Base-by-base conservation (phyloP, 1,140 invertebrate genomes). In the Zaprionus kolodkinae region DNA sequence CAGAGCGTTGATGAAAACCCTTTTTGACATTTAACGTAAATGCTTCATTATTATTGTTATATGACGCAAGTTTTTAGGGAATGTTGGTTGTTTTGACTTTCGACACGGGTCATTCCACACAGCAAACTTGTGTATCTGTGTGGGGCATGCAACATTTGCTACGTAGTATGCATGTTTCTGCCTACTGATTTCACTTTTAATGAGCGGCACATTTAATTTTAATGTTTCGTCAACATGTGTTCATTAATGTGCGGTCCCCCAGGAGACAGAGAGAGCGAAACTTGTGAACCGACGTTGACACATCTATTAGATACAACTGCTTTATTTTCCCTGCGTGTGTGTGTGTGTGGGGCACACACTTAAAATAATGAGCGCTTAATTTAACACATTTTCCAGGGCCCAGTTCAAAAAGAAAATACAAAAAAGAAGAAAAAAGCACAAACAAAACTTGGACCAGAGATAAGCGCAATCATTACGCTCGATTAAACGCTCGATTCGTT, bases 291-390 rank as follows among this genome's bases (percentile, higher is more conserved):
- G 59, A 76, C 33, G 33, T 79, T 80, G 65, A 67, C 74, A 73
- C 64, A 64, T 61, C 76, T 76, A 76, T 82, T 81, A 75, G 54
- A 81, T 33, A 64, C 17, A 76, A 87, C 64, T 76, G 70, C 54
- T 45, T 56, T 63, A 30, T 25, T 62, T 57, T 45, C 45, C 7
- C n/a, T 48, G 21, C 13, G 38, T 30, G 21, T 17, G 9, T 33
- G 43, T 52, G 21, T 71, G 50, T 56, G 52, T 56, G 27, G 27
- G 38, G 43, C 55, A 64, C 62, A 76, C 80, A 89, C 86, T 89
- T 89, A 81, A 89, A 89, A 89, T 89, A 89, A 89, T 89, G 85
- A 89, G 81, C 81, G 78, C 85, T 85, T 89, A 79, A 88, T 88
- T 88, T 89, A 74, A 72, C 81, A 89, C 81, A 85, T 88, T 88